A percentile compares a stretch with the other conserved stretches of the same genome.
Conservation (phyloP, 2,113 vertebrate species). For the Peromyscus maniculatus region DNA sequence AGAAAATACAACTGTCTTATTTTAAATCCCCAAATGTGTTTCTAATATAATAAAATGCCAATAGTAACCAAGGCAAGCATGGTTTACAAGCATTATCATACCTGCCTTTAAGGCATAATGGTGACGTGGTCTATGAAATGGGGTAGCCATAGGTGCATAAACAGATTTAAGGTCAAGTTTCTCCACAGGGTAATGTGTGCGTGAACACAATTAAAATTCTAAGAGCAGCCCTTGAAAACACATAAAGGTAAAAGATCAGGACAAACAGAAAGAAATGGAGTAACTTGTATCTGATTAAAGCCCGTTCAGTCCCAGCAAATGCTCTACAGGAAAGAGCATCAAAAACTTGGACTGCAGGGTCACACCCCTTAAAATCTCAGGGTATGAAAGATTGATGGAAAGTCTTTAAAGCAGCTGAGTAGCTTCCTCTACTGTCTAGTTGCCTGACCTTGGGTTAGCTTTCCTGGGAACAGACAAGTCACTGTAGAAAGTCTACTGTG, state of each 20-base stretch:
- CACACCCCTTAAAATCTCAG: background rate
- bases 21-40: background rate
- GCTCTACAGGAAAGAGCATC: conserved; percentile 27
- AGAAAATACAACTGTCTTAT: background rate
- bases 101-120: background rate
- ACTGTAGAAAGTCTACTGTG: background rate
- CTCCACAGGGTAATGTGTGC: background rate
- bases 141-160: background rate
- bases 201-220: background rate
- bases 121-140: background rate
- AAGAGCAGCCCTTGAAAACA: background rate
- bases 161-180: background rate
- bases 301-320: background rate
- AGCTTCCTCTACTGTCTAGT: background rate
- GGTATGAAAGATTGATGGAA: conserved; percentile 25
- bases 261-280: background rate
- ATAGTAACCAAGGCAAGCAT: background rate
- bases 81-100: background rate
- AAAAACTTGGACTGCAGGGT: background rate
- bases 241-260: background rate
- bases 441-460: conserved; percentile 52
- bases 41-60: background rate
- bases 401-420: conserved; percentile 18
- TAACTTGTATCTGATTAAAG: background rate
- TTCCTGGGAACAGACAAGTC: conserved; percentile 35